These are phyloP conservation scores for Serripes groenlandicus DNA, from an alignment of 2,888 invertebrate species.

Conservation along the genomic window DNA sequence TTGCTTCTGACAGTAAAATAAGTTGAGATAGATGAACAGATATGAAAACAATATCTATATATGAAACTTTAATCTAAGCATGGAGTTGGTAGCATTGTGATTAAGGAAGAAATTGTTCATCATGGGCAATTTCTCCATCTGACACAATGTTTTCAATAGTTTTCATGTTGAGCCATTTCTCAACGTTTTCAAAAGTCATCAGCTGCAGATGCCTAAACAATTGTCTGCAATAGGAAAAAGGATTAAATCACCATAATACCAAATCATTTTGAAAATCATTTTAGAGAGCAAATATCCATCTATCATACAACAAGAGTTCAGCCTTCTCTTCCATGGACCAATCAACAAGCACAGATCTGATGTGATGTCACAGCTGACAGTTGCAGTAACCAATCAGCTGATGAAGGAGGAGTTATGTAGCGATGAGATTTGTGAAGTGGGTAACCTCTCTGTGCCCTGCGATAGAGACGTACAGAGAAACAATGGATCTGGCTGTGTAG, in stretches of 20 bases:
- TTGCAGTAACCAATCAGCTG: constrained; percentile 48
- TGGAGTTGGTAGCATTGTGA: too few species aligned
- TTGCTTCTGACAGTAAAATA: too few species aligned
- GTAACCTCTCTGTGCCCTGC: constrained; percentile 50
- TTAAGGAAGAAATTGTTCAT: not conserved
- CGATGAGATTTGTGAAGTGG: constrained; percentile 40
- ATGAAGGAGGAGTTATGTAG: constrained; percentile 46
- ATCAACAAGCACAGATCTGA: constrained; percentile 47
- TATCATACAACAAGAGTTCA: constrained; percentile 55
- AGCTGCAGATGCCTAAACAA: too few species aligned
- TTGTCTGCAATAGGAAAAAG: too few species aligned
- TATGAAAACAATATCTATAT: too few species aligned
- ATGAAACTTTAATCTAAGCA: too few species aligned
- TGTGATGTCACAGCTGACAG: constrained; percentile 46
- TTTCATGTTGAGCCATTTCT: too few species aligned
- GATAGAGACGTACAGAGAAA: constrained; percentile 15
- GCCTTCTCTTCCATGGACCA: constrained; percentile 56
- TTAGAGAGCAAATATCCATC: constrained; percentile 53
- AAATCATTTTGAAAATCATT: too few species aligned
- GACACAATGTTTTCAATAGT: not conserved
- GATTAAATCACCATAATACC: too few species aligned
- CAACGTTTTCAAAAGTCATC: too few species aligned
- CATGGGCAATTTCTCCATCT: not conserved
- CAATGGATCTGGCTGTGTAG: constrained; percentile 35
- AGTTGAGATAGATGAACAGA: too few species aligned